phyloP scores from a whole-genome alignment of 1,140 invertebrate genomes.

The Monomorium pharaonis region DNA sequence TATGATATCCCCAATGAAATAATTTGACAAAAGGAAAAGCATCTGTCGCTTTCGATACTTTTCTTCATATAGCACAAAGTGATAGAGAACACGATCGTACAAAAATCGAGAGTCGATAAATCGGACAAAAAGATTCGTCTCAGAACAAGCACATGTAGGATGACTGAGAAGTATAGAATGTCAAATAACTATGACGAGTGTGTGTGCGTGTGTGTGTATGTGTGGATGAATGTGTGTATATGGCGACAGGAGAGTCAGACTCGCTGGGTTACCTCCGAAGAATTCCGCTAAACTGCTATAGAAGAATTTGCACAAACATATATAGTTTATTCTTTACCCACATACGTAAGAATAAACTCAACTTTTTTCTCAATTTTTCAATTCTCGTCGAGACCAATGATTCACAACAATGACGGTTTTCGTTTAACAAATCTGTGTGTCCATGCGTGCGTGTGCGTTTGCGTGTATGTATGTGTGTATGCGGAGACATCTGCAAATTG shows the following conservation, averaged over 20 bases:
- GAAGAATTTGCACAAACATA: not conserved
- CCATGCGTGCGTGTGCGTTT: not conserved
- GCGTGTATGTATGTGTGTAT: not conserved
- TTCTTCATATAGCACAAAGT: slow-evolving; percentile 3
- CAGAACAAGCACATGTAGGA: slow-evolving; percentile 75
- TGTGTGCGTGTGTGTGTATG: slow-evolving; percentile 51
- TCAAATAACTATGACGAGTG: slow-evolving; percentile 76
- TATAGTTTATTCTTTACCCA: not conserved
- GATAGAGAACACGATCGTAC: slow-evolving; percentile 16
- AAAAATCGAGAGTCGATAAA: slow-evolving; percentile 33
- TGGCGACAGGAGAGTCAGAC: slow-evolving; percentile 49
- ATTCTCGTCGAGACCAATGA: not conserved
- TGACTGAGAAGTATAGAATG: slow-evolving; percentile 54
- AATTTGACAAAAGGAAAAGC: slow-evolving; percentile 13
- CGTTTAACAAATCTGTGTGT: not conserved
- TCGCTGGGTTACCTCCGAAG: slow-evolving; percentile 65
- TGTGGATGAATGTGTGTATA: slow-evolving; percentile 55
- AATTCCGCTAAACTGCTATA: slow-evolving; percentile 73
- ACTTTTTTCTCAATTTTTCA: not conserved
- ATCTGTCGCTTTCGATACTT: slow-evolving; percentile 5
- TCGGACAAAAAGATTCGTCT: slow-evolving; percentile 70
- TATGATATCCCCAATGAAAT: slow-evolving; percentile 11
- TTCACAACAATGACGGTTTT: not conserved
- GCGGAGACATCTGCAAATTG: not conserved
- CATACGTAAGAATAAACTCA: not conserved